phyloP scores from a whole-genome alignment of 2,113 vertebrate genomes.

The Lagopus leucura region DNA sequence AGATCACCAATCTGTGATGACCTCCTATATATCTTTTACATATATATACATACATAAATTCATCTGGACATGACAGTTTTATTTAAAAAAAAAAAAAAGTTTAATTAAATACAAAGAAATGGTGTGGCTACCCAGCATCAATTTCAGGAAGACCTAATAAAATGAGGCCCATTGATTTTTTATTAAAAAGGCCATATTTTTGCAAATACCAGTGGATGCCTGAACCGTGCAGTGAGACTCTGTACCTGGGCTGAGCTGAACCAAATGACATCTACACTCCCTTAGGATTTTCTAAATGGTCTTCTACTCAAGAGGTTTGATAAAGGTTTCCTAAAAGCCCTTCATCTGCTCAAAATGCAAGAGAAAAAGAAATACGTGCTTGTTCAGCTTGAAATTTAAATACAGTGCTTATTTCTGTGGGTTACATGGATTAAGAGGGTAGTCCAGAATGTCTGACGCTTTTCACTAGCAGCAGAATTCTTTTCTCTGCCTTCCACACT shows the following conservation, averaged over 20 bases:
- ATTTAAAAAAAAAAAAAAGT: constrained; percentile 27
- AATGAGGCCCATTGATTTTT: constrained; percentile 40
- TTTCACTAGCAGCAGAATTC: background rate
- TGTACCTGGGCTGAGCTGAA: background rate
- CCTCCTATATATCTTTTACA: background rate
- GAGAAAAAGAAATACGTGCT: background rate
- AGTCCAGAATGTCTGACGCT: background rate
- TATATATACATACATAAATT: background rate
- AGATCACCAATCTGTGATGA: background rate
- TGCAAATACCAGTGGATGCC: background rate
- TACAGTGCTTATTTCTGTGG: background rate
- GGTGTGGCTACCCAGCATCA: background rate
- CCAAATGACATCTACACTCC: background rate
- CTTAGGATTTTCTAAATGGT: background rate
- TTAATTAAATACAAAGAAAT: constrained; percentile 32
- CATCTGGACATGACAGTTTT: background rate
- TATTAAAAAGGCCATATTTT: constrained; percentile 16
- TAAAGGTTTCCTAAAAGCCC: background rate
- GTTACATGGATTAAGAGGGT: background rate
- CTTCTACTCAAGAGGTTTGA: background rate
- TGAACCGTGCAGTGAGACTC: background rate
- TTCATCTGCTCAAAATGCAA: background rate
- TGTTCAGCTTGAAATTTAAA: background rate
- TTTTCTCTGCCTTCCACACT: background rate
- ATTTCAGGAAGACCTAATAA: background rate